These are phyloP conservation scores for Chrysaora quinquecirrha DNA, from an alignment of 30 jellyfish, hydroid and myxozoan genomes.

Conservation along the genomic window DNA sequence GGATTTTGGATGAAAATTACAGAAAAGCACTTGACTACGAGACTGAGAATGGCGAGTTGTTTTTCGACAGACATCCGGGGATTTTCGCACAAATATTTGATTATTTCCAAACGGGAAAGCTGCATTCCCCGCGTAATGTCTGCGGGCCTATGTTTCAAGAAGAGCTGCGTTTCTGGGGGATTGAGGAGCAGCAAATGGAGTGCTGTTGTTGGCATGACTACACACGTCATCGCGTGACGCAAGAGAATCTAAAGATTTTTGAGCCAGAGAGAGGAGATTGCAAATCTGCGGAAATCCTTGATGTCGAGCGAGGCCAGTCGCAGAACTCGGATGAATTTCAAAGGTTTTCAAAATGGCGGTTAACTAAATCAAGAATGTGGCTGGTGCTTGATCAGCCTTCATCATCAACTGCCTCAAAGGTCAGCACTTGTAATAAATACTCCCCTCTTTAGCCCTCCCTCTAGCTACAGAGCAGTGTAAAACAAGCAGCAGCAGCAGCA, in stretches of 20 bases:
- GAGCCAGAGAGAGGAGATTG: slow-evolving; percentile 8
- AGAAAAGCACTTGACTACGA: slow-evolving; percentile 73
- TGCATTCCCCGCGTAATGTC: slow-evolving; percentile 91
- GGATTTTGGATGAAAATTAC: slow-evolving; percentile 76
- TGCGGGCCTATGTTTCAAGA: slow-evolving; percentile 97
- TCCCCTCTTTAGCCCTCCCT: too few relatives aligned
- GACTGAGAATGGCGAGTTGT: slow-evolving; percentile 61
- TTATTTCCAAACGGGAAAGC: slow-evolving; percentile 93
- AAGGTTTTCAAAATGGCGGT: slow-evolving; percentile 35
- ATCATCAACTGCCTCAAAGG: slow-evolving; percentile 91
- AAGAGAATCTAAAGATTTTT: slow-evolving; percentile 74
- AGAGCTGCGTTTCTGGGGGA: slow-evolving; percentile 94
- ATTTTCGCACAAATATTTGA: slow-evolving; percentile 80
- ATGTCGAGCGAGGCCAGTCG: slow-evolving; percentile 40
- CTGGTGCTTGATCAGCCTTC: slow-evolving; percentile 76
- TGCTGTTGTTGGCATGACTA: slow-evolving; percentile 94
- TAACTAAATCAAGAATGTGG: slow-evolving; percentile 64
- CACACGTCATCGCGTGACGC: slow-evolving; percentile 86
- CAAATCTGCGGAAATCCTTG: neutral
- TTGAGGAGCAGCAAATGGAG: slow-evolving; percentile 97
- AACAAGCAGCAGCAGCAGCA: too few relatives aligned
- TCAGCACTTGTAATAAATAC: neutral
- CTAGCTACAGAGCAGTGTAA: too few relatives aligned
- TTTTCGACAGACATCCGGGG: slow-evolving; percentile 94
- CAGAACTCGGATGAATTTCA: neutral